These are phyloP conservation scores for Plebejus melissa DNA, from an alignment of 2,888 invertebrate species.

Conservation along the genomic window DNA sequence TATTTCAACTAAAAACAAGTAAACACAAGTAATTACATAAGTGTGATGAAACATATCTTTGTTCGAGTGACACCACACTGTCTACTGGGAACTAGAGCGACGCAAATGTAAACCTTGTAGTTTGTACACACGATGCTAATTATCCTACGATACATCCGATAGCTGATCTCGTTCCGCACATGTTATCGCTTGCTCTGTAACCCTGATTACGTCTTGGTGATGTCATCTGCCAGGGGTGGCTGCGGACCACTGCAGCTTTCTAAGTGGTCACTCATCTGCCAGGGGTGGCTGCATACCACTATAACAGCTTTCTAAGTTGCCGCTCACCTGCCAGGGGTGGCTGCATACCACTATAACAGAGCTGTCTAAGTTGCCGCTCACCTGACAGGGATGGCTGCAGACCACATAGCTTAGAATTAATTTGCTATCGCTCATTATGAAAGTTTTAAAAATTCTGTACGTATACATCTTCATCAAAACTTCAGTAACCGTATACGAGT, in stretches of 20 bases:
- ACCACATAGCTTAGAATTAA: no score
- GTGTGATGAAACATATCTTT: slow-evolving; percentile 6
- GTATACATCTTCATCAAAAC: no score
- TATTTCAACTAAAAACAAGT: not conserved
- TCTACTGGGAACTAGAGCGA: slow-evolving; percentile 17
- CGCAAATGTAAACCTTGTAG: slow-evolving; percentile 7
- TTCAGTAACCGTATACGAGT: no score
- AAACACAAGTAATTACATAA: not conserved
- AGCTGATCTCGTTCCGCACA: slow-evolving; percentile 20
- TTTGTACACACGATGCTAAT: slow-evolving; percentile 5
- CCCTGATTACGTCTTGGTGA: slow-evolving; percentile 20
- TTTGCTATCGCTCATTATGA: no score
- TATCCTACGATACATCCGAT: slow-evolving; percentile 26
- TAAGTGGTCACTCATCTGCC: no score
- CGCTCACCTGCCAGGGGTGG: no score
- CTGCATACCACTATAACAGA: no score
- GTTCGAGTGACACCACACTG: not conserved
- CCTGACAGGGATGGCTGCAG: no score
- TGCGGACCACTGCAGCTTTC: not conserved
- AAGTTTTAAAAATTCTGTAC: no score
- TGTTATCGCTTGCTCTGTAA: slow-evolving; percentile 24
- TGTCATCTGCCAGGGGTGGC: slow-evolving; percentile 15
- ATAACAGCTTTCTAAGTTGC: no score
- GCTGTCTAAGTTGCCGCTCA: no score
- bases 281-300: no score